These are phyloP conservation scores for Aleiodes sp. DNA, from an alignment of 1,140 invertebrate genomes.

Conservation along the genomic window DNA sequence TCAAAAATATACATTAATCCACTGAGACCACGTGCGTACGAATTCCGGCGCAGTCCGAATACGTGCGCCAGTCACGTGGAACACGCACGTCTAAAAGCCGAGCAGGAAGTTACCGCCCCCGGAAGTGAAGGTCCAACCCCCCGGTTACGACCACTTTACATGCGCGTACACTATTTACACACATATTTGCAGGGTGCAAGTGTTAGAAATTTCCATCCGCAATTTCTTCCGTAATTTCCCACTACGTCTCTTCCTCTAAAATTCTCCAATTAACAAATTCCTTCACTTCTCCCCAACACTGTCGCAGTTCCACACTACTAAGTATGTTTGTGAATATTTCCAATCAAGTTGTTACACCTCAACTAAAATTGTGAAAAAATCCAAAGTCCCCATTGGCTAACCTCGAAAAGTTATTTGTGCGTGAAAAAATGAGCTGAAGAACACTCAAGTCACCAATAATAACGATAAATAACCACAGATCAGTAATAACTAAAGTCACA, in stretches of 20 bases:
- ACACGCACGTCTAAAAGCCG: constrained; percentile 24
- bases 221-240: neutral
- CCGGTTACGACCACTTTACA: constrained; percentile 27
- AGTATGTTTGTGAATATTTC: no score
- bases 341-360: neutral
- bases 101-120: constrained; percentile 40
- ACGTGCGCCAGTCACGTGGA: constrained; percentile 36
- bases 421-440: no score
- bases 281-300: no score
- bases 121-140: constrained; percentile 38
- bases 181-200: constrained; percentile 3
- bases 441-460: no score
- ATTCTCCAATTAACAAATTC: no score
- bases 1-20: neutral
- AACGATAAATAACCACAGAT: no score
- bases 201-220: neutral
- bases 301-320: no score
- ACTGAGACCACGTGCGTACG: constrained; percentile 22
- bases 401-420: no score
- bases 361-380: neutral
- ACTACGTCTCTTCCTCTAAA: no score
- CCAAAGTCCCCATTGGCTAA: no score
- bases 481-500: no score
- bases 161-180: constrained; percentile 15
- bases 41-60: constrained; percentile 16